Evolutionary conservation across 2,888 invertebrate species (phyloP).

Genomic region (Julus scanicus): DNA sequence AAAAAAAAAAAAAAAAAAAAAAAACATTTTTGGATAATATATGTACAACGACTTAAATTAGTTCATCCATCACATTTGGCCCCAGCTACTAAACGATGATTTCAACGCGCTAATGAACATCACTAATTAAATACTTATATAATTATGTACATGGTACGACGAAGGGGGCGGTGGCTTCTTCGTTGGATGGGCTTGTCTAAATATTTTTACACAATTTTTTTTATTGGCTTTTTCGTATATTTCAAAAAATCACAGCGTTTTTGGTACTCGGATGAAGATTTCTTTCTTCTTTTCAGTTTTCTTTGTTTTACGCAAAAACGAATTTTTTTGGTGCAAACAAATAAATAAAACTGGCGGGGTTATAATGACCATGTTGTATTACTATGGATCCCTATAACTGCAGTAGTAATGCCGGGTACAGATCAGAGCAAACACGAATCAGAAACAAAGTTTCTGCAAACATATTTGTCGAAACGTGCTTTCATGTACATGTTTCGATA

Average conservation of each 20-base stretch:
- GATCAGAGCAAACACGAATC: too few relatives aligned
- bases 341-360: too few relatives aligned
- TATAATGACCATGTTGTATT: background rate
- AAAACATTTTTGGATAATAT: background rate
- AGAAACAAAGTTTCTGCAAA: too few relatives aligned
- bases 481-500: too few relatives aligned
- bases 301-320: background rate
- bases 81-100: conserved; percentile 29
- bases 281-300: background rate
- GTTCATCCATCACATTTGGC: conserved; percentile 34
- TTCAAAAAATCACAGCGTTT: conserved; percentile 5
- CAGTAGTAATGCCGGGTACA: too few relatives aligned
- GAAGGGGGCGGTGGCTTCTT: too few relatives aligned
- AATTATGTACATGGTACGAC: background rate
- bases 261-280: background rate
- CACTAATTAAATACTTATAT: background rate
- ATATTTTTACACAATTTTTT: background rate
- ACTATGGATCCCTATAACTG: background rate
- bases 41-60: conserved; percentile 24
- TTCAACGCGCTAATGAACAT: background rate
- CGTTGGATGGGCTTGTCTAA: background rate
- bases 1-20: background rate
- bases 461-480: too few relatives aligned
- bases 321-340: too few relatives aligned
- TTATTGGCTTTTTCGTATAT: background rate